A percentile compares a stretch with the other conserved stretches of the same genome.
These are phyloP conservation scores for Montipora cactus DNA, from an alignment of 64 coral and sea anemone species.

Conservation along the genomic window DNA sequence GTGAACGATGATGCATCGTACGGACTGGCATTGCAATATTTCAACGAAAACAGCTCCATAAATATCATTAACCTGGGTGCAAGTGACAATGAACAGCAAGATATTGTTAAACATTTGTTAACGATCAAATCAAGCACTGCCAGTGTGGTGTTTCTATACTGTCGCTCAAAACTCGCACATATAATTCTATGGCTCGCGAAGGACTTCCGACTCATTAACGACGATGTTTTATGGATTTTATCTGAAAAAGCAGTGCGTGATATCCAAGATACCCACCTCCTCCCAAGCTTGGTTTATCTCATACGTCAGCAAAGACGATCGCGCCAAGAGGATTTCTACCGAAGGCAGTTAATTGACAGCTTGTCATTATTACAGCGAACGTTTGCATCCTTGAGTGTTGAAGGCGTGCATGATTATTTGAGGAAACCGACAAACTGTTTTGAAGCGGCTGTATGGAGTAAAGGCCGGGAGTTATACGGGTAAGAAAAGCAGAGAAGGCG, in stretches of 20 bases:
- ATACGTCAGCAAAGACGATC: constrained; percentile 38
- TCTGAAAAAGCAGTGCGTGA: constrained; percentile 65
- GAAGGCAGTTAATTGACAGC: constrained; percentile 29
- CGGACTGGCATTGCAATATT: constrained; percentile 51
- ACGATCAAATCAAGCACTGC: constrained; percentile 66
- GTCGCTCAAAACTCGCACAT: constrained; percentile 48
- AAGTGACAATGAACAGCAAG: not conserved
- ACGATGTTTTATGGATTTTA: constrained; percentile 77
- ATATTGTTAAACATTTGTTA: constrained; percentile 33
- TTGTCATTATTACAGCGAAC: constrained; percentile 57
- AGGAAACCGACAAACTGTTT: constrained; percentile 22
- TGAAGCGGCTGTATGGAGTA: constrained; percentile 9
- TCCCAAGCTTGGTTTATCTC: constrained; percentile 82
- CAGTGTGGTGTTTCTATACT: constrained; percentile 49
- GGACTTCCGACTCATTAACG: constrained; percentile 69
- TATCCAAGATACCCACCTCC: constrained; percentile 44
- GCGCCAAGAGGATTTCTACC: not conserved
- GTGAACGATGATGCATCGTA: constrained; percentile 70
- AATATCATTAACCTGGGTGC: constrained; percentile 49
- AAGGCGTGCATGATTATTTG: not conserved
- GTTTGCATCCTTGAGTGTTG: constrained; percentile 16
- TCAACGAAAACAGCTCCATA: not conserved
- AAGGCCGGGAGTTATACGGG: constrained; percentile 46
- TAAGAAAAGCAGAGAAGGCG: not conserved
- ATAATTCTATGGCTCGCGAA: constrained; percentile 73